Evolutionary conservation across 2,113 vertebrate species (phyloP), one percentile per base, ranked within the genome.

Genomic region (Larimichthys polyactis): DNA sequence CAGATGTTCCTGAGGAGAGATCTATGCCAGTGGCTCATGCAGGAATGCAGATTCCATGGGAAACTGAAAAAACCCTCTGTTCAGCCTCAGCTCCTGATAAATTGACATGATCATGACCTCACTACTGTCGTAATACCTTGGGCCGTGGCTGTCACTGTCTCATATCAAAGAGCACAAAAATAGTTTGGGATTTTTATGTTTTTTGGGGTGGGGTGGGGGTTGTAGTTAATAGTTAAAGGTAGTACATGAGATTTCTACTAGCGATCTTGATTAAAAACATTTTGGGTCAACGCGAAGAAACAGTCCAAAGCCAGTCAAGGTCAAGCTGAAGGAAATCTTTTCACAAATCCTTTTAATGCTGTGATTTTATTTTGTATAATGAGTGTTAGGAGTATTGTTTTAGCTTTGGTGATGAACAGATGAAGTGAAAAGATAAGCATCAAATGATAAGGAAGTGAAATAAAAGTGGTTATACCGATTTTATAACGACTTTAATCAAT

Each of bases 21-120:
- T 94, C 90, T 89, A 89, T 94, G 92, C 86, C 86, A 91, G 87
- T 22, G 49, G 90, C 89, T 92, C 89, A 88, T 65, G 75, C 85
- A 91, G 93, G 93, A 94, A 94, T 93, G 92, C 86, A 89, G 90
- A 91, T 93, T 94, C 85, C 87, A 84, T 92, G 91, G 87, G 92
- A 93, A 94, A 91, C 71, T n/a, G 65, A 79, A 78, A 83, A 89
- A 69, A 82, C 88, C 85, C 78, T 90, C 92, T 90, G 93, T 75
- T 91, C 75, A 87, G 83, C 83, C 82, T 91, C 87, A 90, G 78
- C 66, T 88, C 78, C 83, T 83, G 86, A 92, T 89, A 89, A 85
- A 93, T 85, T 79, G 89, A 87, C 87, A 83, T 63, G 44, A 83
- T 79, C 74, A 76, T 90, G 82, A 92, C 84, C 81, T 92, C 82